A percentile compares a stretch with the other conserved stretches of the same genome.
Conservation (phyloP, 1,140 invertebrate genomes). For the Doryteuthis pealeii region DNA sequence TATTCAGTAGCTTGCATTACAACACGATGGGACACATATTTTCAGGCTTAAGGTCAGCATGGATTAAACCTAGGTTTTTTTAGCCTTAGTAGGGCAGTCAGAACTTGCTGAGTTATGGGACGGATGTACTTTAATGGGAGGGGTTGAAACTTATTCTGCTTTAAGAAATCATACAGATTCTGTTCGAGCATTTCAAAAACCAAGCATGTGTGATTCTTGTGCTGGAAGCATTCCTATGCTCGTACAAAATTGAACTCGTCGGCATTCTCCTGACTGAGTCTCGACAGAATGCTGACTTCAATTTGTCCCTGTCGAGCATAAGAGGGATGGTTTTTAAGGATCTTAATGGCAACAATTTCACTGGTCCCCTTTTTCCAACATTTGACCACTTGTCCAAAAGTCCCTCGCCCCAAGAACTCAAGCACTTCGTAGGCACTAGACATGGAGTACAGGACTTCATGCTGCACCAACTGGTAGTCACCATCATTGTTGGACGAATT, state of each 20-base stretch:
- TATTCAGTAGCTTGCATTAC: too few species aligned
- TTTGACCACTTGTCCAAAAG: constrained; percentile 99
- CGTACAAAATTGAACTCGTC: constrained; percentile 98
- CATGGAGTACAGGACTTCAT: constrained; percentile 95
- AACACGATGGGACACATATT: too few species aligned
- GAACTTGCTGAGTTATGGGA: constrained; percentile 97
- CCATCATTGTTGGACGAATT: constrained; percentile 72
- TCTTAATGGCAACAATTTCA: constrained; percentile 99
- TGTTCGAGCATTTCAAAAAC: constrained; percentile 99
- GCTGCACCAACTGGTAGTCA: constrained; percentile 96
- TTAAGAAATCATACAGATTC: constrained; percentile 99
- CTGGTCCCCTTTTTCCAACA: constrained; percentile 99
- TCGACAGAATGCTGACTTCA: constrained; percentile 96
- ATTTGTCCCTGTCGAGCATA: constrained; percentile 99
- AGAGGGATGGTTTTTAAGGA: constrained; percentile 99
- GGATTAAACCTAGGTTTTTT: constrained; percentile 98
- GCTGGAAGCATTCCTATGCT: constrained; percentile 99
- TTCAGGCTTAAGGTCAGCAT: constrained; percentile 99
- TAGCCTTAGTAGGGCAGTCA: constrained; percentile 96
- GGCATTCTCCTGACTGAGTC: constrained; percentile 97
- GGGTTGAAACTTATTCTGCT: constrained; percentile 99
- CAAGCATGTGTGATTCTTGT: constrained; percentile 99
- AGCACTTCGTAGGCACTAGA: constrained; percentile 92
- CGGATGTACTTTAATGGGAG: constrained; percentile 96
- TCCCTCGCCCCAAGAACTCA: constrained; percentile 97